Evolutionary conservation across 2,888 invertebrate species (phyloP).

Genomic region (Ryuthela nishihirai): DNA sequence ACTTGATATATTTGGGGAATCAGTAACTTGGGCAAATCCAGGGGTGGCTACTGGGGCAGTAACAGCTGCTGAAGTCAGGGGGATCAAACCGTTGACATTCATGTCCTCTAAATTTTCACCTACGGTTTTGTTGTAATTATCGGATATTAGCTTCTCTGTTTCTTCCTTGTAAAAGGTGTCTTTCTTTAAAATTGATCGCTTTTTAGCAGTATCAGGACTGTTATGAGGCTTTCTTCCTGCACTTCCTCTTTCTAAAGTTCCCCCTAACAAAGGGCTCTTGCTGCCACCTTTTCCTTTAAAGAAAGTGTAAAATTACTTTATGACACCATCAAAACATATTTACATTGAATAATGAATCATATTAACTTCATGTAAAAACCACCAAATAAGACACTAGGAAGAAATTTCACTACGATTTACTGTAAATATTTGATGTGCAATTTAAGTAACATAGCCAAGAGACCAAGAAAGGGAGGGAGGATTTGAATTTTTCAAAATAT

Average conservation of each 20-base stretch:
- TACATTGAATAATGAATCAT: too few species aligned
- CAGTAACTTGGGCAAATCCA: background rate
- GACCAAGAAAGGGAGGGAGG: too few species aligned
- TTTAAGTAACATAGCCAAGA: too few species aligned
- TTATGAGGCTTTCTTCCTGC: slow-evolving; percentile 42
- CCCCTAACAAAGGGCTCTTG: slow-evolving; percentile 33
- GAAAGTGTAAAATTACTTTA: too few species aligned
- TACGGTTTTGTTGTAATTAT: slow-evolving; percentile 40
- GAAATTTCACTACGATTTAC: too few species aligned
- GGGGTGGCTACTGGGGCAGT: slow-evolving; percentile 3
- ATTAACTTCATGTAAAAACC: too few species aligned
- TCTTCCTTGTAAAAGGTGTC: slow-evolving; percentile 64
- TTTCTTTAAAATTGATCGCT: slow-evolving; percentile 73
- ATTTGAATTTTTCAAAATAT: too few species aligned
- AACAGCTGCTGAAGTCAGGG: slow-evolving; percentile 17
- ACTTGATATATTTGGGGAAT: background rate
- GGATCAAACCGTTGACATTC: slow-evolving; percentile 26
- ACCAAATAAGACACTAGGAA: too few species aligned
- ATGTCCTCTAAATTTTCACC: slow-evolving; percentile 43
- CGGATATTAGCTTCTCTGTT: slow-evolving; percentile 68
- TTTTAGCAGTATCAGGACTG: slow-evolving; percentile 53
- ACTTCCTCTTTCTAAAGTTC: slow-evolving; percentile 19
- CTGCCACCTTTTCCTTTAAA: slow-evolving; percentile 15
- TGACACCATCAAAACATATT: too few species aligned
- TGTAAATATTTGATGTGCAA: too few species aligned